A percentile compares a stretch with the other conserved stretches of the same genome.
These are phyloP conservation scores for Cheirogaleus major DNA, from an alignment of 2,797 vertebrate species.

Conservation along the genomic window DNA sequence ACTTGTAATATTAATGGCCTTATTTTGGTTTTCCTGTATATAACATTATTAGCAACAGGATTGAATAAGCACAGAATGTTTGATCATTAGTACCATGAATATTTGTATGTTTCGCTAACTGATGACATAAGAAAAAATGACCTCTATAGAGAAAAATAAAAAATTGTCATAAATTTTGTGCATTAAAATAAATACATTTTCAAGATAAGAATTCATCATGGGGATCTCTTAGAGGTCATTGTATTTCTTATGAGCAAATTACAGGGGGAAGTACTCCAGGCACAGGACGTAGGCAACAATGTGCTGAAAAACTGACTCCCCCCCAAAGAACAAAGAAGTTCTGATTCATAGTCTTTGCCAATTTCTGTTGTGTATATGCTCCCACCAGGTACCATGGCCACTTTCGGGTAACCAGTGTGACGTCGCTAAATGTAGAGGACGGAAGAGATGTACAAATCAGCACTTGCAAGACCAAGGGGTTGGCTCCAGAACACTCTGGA, in stretches of 20 bases:
- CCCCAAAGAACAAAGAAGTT: background rate
- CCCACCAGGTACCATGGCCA: background rate
- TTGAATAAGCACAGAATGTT: background rate
- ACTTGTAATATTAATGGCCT: background rate
- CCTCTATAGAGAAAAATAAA: background rate
- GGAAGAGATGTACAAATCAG: background rate
- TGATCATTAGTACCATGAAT: background rate
- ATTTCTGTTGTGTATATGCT: background rate
- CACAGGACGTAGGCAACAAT: accelerated
- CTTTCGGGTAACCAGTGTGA: background rate
- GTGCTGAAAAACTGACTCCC: background rate
- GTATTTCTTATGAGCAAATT: background rate
- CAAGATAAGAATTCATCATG: background rate
- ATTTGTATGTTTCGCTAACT: background rate
- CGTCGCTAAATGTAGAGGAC: accelerated
- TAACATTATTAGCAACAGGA: background rate
- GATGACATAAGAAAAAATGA: background rate
- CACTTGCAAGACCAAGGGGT: background rate
- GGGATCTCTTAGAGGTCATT: background rate
- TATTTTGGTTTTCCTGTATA: background rate
- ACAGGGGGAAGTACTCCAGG: background rate
- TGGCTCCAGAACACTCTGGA: background rate
- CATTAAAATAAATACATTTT: background rate
- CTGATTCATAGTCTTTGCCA: background rate
- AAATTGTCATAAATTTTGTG: background rate